Evolutionary conservation across 1,140 invertebrate species (phyloP), one percentile per base, ranked within the genome.

Genomic region (Drosophila serrata): DNA sequence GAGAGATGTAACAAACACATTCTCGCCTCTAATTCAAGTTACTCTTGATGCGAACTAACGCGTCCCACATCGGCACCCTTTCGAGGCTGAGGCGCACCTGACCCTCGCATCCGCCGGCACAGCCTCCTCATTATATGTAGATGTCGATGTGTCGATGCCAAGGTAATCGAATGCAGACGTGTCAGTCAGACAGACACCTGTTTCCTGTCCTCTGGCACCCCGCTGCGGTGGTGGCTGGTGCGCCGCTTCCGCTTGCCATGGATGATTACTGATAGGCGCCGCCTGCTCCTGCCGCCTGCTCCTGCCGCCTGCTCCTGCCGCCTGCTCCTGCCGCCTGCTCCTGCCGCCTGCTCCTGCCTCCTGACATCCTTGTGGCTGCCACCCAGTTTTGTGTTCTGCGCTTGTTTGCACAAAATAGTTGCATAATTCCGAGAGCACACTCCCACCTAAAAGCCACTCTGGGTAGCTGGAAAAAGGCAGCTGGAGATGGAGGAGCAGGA

Each of bases 351-450:
- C 57, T 33, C 22, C 12, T 49, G 15, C 29, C 19, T 33, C 13
- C 37, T 42, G 17, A 7, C 9, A 8, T 40, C 3, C 42, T 29
- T 3, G 6, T 24, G 22, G 1, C 13, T 46, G 7, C 24, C 45
- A 2, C 15, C n/a, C 24, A 11, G 6, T 49, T 29, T 17, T 22
- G 6, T 53, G 31, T 35, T 35, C 59, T 8, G 22, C 46, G 48
- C 73, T 85, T 79, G 79, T 80, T 79, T 76, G 79, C 65, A 87
- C 70, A 76, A 87, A 88, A 76, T 88, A 87, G 82, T 87, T 87
- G 80, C 82, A 87, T 88, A 87, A 87, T 87, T 87, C 82, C 76
- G 60, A 15, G 63, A 11, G 76, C 75, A 45, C 27, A 62, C 49
- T 58, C 62, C 27, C 68, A 46, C 62, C 72, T 79, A 82, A 88